Conservation (phyloP, 2,113 vertebrate genomes). For the Gasterosteus nipponicus region DNA sequence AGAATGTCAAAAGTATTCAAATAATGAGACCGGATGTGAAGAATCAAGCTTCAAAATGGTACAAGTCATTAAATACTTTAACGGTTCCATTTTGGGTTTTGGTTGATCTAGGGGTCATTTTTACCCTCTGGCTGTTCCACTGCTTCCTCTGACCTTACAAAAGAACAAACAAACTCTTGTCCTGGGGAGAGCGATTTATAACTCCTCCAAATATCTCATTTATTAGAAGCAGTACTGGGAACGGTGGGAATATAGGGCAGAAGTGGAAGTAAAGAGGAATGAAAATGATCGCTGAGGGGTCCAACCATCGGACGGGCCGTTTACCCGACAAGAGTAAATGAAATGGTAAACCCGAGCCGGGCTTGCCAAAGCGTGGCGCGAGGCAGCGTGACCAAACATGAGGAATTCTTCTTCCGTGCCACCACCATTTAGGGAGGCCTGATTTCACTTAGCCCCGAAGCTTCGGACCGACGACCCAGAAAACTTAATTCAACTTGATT, state of each 20-base stretch:
- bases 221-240: conserved; percentile 14
- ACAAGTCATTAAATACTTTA: conserved; percentile 51
- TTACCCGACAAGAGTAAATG: conserved; percentile 70
- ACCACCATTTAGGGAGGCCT: conserved; percentile 53
- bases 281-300: conserved; percentile 23
- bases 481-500: conserved; percentile 64
- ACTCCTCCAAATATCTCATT: conserved; percentile 28
- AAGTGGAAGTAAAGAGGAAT: conserved; percentile 16
- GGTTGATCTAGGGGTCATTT: conserved; percentile 52
- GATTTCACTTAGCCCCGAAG: conserved; percentile 51
- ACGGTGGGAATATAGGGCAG: not conserved
- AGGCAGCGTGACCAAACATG: conserved; percentile 67
- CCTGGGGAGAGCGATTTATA: conserved; percentile 1
- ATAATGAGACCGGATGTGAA: conserved; percentile 28
- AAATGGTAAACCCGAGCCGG: conserved; percentile 63
- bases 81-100: conserved; percentile 56
- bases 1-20: conserved; percentile 19
- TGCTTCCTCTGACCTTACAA: conserved; percentile 44
- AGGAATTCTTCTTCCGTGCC: conserved; percentile 68
- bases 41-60: conserved; percentile 40
- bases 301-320: conserved; percentile 50
- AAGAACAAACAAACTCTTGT: conserved; percentile 48
- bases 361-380: conserved; percentile 53
- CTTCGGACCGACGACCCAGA: conserved; percentile 45
- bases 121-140: conserved; percentile 33